These are phyloP conservation scores for Myotis yumanensis DNA, from an alignment of 2,113 vertebrate genomes.

Conservation along the genomic window DNA sequence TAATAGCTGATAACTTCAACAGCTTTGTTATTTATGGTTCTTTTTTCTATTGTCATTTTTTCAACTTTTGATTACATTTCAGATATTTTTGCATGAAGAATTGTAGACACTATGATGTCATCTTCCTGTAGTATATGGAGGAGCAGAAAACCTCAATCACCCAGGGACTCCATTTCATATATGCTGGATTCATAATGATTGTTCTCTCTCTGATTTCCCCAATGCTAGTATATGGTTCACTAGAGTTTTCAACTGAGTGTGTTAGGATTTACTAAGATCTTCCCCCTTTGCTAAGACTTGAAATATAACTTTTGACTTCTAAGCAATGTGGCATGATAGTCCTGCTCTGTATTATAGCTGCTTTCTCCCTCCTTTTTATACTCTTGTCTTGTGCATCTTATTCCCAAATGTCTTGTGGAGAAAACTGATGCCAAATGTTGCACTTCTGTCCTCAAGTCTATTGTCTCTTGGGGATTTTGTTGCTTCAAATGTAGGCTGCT, in stretches of 20 bases:
- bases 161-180: neutral
- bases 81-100: conserved; percentile 4
- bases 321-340: neutral
- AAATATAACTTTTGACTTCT: neutral
- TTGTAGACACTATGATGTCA: neutral
- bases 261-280: neutral
- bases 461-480: neutral
- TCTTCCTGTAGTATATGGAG: neutral
- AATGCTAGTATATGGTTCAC: neutral
- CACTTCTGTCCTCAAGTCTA: neutral
- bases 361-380: neutral
- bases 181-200: neutral
- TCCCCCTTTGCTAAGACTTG: neutral
- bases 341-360: neutral
- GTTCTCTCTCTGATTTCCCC: neutral
- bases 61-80: neutral
- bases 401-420: neutral
- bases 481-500: neutral
- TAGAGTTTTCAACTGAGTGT: neutral
- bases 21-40: neutral
- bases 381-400: neutral
- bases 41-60: neutral
- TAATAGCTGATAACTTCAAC: neutral
- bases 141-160: neutral
- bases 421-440: neutral